Conservation (phyloP, 2,888 invertebrate genomes). For the Caenorhabditis sulstoni region DNA sequence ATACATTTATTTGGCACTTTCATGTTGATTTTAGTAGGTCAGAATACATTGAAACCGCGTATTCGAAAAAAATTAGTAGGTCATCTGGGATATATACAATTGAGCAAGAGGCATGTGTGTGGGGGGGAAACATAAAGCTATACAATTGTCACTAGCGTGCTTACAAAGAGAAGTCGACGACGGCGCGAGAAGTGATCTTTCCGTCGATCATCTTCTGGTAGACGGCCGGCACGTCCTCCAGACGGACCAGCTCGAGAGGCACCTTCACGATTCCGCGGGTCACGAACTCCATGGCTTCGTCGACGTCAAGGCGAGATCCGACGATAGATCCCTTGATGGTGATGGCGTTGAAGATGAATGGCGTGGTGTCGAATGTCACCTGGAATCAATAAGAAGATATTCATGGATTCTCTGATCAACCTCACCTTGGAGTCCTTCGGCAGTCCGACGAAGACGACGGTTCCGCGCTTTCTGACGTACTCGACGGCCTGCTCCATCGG, state of each 20-base stretch:
- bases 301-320: slow-evolving; percentile 65
- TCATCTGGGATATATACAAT: slow-evolving; percentile 36
- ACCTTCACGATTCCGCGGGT: slow-evolving; percentile 66
- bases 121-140: slow-evolving; percentile 26
- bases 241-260: slow-evolving; percentile 60
- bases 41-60: slow-evolving; percentile 34
- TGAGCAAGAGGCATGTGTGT: slow-evolving; percentile 25
- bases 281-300: slow-evolving; percentile 68
- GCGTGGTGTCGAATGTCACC: slow-evolving; percentile 59
- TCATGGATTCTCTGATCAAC: not conserved
- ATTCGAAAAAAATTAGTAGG: slow-evolving; percentile 32
- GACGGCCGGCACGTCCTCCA: slow-evolving; percentile 59
- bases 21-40: slow-evolving; percentile 37
- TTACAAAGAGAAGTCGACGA: slow-evolving; percentile 61
- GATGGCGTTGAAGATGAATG: slow-evolving; percentile 61
- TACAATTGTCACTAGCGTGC: not conserved
- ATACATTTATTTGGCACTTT: slow-evolving; percentile 19
- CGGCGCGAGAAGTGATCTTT: slow-evolving; percentile 55
- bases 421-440: slow-evolving; percentile 62
- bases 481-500: slow-evolving; percentile 65
- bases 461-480: slow-evolving; percentile 67
- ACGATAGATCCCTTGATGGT: slow-evolving; percentile 68
- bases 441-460: slow-evolving; percentile 66
- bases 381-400: slow-evolving; percentile 27
- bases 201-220: slow-evolving; percentile 56